These are phyloP conservation scores for Spialia ferax DNA, from an alignment of 2,888 invertebrate species.

Conservation along the genomic window DNA sequence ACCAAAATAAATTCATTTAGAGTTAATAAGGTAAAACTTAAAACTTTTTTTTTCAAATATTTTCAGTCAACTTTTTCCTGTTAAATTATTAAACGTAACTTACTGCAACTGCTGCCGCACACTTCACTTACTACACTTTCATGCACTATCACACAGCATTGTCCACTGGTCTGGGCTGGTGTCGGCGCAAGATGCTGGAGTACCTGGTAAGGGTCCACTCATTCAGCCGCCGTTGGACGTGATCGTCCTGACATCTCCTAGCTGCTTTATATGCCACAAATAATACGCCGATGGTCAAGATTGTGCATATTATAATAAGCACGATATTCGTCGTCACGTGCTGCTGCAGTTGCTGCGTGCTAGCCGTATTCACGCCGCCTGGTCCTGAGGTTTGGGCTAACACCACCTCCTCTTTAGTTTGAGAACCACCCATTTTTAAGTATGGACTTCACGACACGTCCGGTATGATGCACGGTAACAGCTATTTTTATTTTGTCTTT, in stretches of 20 bases:
- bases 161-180: not conserved
- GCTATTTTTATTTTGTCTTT: not conserved
- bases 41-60: no score
- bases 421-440: slow-evolving; percentile 5
- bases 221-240: not conserved
- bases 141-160: not conserved
- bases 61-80: no score
- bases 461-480: not conserved
- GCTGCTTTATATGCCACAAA: not conserved
- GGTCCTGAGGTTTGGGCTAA: slow-evolving; percentile 11
- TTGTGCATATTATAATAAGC: not conserved
- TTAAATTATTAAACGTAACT: no score
- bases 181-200: slow-evolving; percentile 16
- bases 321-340: not conserved
- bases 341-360: not conserved
- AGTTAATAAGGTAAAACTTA: not conserved
- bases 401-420: slow-evolving; percentile 9
- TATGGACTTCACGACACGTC: not conserved
- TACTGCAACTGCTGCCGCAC: not conserved
- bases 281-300: not conserved
- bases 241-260: slow-evolving; percentile 4
- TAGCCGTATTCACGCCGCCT: not conserved
- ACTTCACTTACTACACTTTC: not conserved
- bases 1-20: not conserved
- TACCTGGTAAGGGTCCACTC: slow-evolving; percentile 3